A percentile compares a stretch with the other conserved stretches of the same genome.
These are phyloP conservation scores for Sinocyclocheilus maitianheensis DNA, from an alignment of 2,113 vertebrate genomes.

Conservation along the genomic window DNA sequence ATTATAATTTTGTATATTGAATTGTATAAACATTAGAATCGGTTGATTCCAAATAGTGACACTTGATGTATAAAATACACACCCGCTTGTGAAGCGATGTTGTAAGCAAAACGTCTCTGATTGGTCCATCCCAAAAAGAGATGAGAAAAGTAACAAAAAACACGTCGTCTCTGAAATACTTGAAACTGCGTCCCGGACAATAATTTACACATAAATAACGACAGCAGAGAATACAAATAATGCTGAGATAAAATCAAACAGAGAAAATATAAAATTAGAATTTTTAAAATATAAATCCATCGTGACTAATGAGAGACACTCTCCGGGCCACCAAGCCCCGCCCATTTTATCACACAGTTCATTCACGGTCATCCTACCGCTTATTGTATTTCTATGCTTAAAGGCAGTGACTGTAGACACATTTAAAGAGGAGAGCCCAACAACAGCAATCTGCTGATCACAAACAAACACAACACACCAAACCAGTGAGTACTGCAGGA, in stretches of 20 bases:
- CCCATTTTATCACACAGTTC: fast-evolving
- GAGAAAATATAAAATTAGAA: not conserved
- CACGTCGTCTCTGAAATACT: not conserved
- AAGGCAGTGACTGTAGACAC: constrained; percentile 16
- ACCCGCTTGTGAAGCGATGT: not conserved
- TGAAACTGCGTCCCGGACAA: not conserved
- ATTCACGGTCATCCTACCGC: not conserved
- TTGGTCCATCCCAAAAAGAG: not conserved
- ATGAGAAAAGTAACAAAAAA: not conserved
- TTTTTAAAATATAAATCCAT: not conserved
- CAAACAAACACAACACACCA: not conserved
- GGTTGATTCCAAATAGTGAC: not conserved
- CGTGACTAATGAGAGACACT: not conserved
- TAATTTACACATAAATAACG: not conserved
- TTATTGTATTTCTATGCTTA: not conserved
- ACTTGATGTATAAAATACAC: not conserved
- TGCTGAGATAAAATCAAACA: not conserved
- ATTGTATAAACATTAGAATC: not conserved
- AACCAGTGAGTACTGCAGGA: constrained; percentile 27
- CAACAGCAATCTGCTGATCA: constrained; percentile 11
- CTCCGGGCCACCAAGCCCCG: not conserved
- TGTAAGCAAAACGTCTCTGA: not conserved
- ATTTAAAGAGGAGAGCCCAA: constrained; percentile 36
- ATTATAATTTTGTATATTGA: not conserved
- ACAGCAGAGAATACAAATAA: too few relatives aligned